A percentile compares a stretch with the other conserved stretches of the same genome.
Evolutionary conservation across 2,797 vertebrate genomes (phyloP).

Genomic region (Anniella stebbinsi): DNA sequence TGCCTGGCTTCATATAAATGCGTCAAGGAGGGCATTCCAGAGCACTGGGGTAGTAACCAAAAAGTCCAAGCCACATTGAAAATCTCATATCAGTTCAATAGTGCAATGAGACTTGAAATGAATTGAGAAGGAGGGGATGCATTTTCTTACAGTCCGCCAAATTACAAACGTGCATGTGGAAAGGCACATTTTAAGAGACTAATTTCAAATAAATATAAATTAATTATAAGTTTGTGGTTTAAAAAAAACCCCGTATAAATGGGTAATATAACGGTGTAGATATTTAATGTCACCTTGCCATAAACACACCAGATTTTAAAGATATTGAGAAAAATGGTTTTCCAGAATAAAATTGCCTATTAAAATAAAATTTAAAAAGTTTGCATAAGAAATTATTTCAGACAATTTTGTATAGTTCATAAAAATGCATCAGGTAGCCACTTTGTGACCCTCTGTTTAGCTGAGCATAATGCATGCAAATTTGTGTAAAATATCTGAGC

Average conservation of each 20-base stretch:
- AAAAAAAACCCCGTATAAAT: background rate
- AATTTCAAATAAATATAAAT: background rate
- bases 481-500: constrained; percentile 27
- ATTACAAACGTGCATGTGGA: background rate
- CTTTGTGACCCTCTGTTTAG: constrained; percentile 1
- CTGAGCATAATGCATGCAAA: constrained; percentile 19
- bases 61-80: background rate
- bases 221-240: background rate
- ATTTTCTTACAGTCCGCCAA: background rate
- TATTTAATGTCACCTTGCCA: background rate
- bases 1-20: no score
- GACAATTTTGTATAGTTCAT: background rate
- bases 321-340: background rate
- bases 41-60: background rate
- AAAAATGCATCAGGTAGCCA: background rate
- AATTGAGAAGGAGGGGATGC: background rate
- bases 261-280: background rate
- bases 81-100: background rate
- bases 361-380: background rate
- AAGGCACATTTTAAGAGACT: background rate
- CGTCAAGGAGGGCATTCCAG: no score
- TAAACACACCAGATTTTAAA: background rate
- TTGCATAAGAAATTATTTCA: background rate
- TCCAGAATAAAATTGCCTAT: fast-evolving
- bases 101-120: background rate